Evolutionary conservation across 2,888 invertebrate genomes (phyloP).

Genomic region (Drosophila robusta): DNA sequence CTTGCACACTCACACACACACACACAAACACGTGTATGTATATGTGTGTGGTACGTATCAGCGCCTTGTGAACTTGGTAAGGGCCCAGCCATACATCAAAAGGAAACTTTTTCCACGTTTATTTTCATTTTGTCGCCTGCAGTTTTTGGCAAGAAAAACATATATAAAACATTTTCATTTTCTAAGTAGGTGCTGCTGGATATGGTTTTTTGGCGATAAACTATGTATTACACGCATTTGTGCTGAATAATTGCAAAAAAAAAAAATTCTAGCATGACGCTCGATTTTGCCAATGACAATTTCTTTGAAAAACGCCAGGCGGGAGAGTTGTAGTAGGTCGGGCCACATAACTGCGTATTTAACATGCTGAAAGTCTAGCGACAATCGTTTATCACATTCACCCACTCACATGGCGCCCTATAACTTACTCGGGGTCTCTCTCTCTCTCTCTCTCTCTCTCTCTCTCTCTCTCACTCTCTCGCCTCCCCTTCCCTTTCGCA

Average conservation of each 20-base stretch:
- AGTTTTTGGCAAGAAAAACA: slow-evolving; percentile 41
- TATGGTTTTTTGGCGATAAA: neutral
- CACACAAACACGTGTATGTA: neutral
- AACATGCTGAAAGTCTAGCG: slow-evolving; percentile 11
- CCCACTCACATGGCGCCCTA: slow-evolving; percentile 5
- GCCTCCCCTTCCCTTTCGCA: neutral
- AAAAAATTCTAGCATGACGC: slow-evolving; percentile 1
- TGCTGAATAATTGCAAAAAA: slow-evolving; percentile 23
- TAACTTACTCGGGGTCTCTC: slow-evolving; percentile 7
- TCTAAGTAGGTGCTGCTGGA: slow-evolving; percentile 30
- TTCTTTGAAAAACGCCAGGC: neutral
- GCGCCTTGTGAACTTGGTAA: slow-evolving; percentile 71
- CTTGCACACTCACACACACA: slow-evolving; percentile 14
- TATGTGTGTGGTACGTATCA: slow-evolving; percentile 48
- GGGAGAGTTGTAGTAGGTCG: neutral
- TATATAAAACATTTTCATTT: slow-evolving; percentile 59
- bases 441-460: neutral
- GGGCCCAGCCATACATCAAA: slow-evolving; percentile 71
- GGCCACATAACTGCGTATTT: slow-evolving; percentile 3
- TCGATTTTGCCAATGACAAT: slow-evolving; percentile 3
- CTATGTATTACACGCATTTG: slow-evolving; percentile 16
- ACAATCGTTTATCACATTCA: slow-evolving; percentile 30
- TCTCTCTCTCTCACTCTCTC: neutral
- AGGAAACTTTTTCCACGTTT: slow-evolving; percentile 56
- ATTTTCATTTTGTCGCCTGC: slow-evolving; percentile 49